Evolutionary conservation across 2,888 invertebrate species (phyloP).

Genomic region (Autographa gamma): DNA sequence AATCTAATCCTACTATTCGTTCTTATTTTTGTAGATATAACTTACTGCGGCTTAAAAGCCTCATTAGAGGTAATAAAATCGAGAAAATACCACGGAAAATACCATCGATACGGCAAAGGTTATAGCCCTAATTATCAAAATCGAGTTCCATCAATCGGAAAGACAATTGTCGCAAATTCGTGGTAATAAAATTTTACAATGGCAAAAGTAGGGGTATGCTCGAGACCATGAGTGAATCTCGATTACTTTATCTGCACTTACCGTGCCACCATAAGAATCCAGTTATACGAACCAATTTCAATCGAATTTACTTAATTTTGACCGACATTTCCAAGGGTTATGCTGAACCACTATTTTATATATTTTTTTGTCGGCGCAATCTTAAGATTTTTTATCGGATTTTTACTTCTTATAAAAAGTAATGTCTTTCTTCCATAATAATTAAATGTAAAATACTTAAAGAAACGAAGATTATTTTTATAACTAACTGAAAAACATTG

Average conservation of each 20-base stretch:
- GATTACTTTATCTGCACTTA: constrained; percentile 44
- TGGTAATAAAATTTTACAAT: constrained; percentile 84
- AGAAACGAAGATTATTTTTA: constrained; percentile 20
- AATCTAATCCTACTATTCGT: constrained; percentile 35
- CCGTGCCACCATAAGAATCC: constrained; percentile 14
- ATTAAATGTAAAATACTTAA: not conserved
- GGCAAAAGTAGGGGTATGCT: constrained; percentile 46
- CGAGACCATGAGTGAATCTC: constrained; percentile 26
- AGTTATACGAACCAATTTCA: constrained; percentile 26
- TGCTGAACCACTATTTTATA: not conserved
- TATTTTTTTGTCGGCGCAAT: not conserved
- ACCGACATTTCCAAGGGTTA: constrained; percentile 8
- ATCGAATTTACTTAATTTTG: constrained; percentile 33
- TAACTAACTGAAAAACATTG: constrained; percentile 20
- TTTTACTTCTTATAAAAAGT: not conserved
- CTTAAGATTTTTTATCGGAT: not conserved
- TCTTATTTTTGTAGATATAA: constrained; percentile 36
- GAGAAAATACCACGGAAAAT: constrained; percentile 68
- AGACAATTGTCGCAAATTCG: constrained; percentile 77
- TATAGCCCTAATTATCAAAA: constrained; percentile 65
- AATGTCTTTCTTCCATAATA: not conserved
- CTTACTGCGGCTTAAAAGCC: constrained; percentile 55
- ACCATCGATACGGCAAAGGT: constrained; percentile 62
- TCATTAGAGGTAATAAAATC: constrained; percentile 72
- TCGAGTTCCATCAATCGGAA: constrained; percentile 66